phyloP scores from a whole-genome alignment of 92 coral and sea anemone genomes.

The Galaxea fascicularis region DNA sequence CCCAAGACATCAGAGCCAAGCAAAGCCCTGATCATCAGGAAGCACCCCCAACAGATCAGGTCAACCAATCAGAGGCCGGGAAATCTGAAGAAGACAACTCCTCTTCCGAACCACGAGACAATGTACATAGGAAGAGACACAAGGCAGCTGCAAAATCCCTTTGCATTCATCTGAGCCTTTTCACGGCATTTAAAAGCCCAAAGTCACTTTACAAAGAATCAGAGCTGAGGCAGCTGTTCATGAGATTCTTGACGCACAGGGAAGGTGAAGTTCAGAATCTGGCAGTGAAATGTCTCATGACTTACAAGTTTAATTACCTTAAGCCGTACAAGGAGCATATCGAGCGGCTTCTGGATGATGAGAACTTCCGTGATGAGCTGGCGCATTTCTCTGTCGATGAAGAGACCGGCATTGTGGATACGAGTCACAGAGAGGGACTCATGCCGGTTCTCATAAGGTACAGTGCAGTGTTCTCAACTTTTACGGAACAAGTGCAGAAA shows the following conservation, averaged over 20 bases:
- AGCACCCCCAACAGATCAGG: background rate
- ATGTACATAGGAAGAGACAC: conserved; percentile 57
- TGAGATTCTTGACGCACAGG: conserved; percentile 76
- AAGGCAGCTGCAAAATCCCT: conserved; percentile 86
- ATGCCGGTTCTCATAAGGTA: conserved; percentile 92
- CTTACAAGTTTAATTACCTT: conserved; percentile 87
- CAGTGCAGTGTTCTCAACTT: background rate
- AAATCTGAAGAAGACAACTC: conserved; percentile 31
- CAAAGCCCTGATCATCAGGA: background rate
- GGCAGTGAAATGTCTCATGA: conserved; percentile 80
- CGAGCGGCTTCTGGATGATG: conserved; percentile 84
- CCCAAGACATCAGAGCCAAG: conserved; percentile 78
- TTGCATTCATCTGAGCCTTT: conserved; percentile 75
- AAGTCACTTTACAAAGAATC: conserved; percentile 84
- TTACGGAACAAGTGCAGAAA: no score
- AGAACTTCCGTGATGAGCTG: conserved; percentile 93
- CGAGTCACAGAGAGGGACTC: conserved; percentile 81
- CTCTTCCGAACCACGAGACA: conserved; percentile 16
- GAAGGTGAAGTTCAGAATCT: conserved; percentile 93
- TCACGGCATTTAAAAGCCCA: conserved; percentile 86
- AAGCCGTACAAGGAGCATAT: conserved; percentile 89
- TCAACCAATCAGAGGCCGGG: conserved; percentile 16
- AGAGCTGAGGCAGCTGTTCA: conserved; percentile 66
- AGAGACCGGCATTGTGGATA: conserved; percentile 79
- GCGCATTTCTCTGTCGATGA: conserved; percentile 84